Conservation (phyloP, 2,797 vertebrate species). For the Chrysolophus pictus region DNA sequence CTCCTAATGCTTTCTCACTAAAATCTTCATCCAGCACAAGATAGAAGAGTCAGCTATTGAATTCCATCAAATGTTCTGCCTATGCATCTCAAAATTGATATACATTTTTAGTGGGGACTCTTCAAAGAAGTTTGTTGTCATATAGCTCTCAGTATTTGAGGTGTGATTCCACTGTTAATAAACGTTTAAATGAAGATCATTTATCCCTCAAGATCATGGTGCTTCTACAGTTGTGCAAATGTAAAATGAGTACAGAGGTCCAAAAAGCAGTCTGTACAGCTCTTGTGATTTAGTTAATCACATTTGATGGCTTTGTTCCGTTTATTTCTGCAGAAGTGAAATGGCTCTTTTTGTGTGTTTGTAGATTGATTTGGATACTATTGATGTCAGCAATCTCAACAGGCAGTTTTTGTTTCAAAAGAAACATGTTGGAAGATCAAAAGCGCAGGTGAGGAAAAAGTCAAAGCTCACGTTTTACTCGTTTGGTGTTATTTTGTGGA, state of each 20-base stretch:
- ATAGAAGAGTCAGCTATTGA: rapidly evolving
- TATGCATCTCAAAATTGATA: rapidly evolving
- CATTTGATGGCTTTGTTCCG: not conserved
- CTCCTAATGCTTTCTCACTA: not conserved
- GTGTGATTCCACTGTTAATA: not conserved
- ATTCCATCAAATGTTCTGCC: not conserved
- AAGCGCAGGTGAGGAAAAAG: slow-evolving; percentile 88
- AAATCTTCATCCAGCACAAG: rapidly evolving
- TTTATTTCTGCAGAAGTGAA: slow-evolving; percentile 6
- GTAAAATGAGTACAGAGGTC: not conserved
- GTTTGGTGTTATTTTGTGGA: not conserved
- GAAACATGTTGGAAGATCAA: slow-evolving; percentile 98
- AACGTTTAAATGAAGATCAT: not conserved
- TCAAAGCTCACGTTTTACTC: not conserved
- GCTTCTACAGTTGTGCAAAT: not conserved
- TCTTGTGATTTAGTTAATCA: not conserved
- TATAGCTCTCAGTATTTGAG: not conserved
- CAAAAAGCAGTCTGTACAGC: not conserved
- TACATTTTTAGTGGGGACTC: not conserved
- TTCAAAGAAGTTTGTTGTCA: not conserved
- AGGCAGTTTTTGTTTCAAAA: slow-evolving; percentile 99
- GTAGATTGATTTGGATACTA: slow-evolving; percentile 98
- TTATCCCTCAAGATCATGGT: not conserved
- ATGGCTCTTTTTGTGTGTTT: slow-evolving; percentile 56
- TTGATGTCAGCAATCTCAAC: slow-evolving; percentile 99